A percentile compares a stretch with the other conserved stretches of the same genome.
Conservation (phyloP, 2,888 invertebrate species). For the Drosophila nigricruria region DNA sequence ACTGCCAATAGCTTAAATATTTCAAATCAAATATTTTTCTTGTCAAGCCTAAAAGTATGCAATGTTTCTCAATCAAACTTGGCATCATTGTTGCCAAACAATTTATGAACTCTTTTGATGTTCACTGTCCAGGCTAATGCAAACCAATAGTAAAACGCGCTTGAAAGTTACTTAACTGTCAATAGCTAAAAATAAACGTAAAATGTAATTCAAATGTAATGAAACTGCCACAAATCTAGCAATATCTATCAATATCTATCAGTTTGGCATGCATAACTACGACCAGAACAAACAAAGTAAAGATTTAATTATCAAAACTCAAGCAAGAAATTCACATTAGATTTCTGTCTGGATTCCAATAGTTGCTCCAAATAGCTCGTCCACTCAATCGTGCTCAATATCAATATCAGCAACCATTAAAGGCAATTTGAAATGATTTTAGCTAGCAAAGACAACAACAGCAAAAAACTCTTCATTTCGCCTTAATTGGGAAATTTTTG, state of each 20-base stretch:
- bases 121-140: not conserved
- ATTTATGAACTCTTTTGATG: not conserved
- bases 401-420: not conserved
- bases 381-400: not conserved
- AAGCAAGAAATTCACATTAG: not conserved
- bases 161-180: not conserved
- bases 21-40: not conserved
- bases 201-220: not conserved
- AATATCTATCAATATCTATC: not conserved
- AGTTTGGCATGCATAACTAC: not conserved
- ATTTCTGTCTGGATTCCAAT: not conserved
- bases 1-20: not conserved
- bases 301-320: not conserved
- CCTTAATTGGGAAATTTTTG: constrained; percentile 39
- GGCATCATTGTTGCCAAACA: not conserved
- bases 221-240: not conserved
- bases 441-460: not conserved
- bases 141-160: not conserved
- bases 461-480: constrained; percentile 30
- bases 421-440: constrained; percentile 18
- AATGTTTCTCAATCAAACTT: not conserved
- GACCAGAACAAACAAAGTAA: not conserved
- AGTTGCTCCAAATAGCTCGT: not conserved
- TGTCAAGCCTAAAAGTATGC: not conserved
- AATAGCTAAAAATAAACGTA: not conserved